phyloP scores from a whole-genome alignment of 2,888 invertebrate genomes.

The Orthosia gracilis region DNA sequence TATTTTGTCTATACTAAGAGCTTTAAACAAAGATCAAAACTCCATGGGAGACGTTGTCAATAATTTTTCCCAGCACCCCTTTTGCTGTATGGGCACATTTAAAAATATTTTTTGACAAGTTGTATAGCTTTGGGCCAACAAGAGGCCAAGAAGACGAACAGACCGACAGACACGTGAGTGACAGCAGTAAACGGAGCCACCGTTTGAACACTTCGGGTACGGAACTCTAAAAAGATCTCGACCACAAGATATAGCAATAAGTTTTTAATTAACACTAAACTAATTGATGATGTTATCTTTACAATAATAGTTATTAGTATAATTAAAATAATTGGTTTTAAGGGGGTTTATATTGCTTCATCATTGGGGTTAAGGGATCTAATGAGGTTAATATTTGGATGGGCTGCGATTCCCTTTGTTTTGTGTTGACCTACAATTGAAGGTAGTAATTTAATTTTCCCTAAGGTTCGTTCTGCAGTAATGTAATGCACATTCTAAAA shows the following conservation, averaged over 20 bases:
- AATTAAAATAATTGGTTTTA: constrained; percentile 53
- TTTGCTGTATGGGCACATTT: too few relatives aligned
- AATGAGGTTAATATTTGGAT: constrained; percentile 44
- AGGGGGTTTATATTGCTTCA: constrained; percentile 52
- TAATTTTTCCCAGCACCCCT: too few relatives aligned
- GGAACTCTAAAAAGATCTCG: too few relatives aligned
- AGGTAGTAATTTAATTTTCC: constrained; percentile 8
- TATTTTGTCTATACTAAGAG: too few relatives aligned
- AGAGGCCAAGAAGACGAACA: too few relatives aligned
- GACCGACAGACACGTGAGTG: too few relatives aligned
- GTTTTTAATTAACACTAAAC: constrained; percentile 58
- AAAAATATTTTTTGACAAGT: too few relatives aligned
- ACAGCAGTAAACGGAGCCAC: too few relatives aligned
- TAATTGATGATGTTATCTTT: constrained; percentile 62
- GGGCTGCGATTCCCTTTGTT: constrained; percentile 24
- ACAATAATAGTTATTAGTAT: constrained; percentile 61
- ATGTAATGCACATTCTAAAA: not conserved
- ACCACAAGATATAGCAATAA: constrained; percentile 47
- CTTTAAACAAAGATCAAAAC: too few relatives aligned
- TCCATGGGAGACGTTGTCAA: too few relatives aligned
- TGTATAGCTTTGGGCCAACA: too few relatives aligned
- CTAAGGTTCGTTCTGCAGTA: not conserved
- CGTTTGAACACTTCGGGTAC: too few relatives aligned
- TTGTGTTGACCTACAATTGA: not conserved
- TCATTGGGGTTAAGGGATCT: constrained; percentile 36